Evolutionary conservation across 1,140 invertebrate species (phyloP), one percentile per base, ranked within the genome.

Genomic region (Drosophila sturtevanti): DNA sequence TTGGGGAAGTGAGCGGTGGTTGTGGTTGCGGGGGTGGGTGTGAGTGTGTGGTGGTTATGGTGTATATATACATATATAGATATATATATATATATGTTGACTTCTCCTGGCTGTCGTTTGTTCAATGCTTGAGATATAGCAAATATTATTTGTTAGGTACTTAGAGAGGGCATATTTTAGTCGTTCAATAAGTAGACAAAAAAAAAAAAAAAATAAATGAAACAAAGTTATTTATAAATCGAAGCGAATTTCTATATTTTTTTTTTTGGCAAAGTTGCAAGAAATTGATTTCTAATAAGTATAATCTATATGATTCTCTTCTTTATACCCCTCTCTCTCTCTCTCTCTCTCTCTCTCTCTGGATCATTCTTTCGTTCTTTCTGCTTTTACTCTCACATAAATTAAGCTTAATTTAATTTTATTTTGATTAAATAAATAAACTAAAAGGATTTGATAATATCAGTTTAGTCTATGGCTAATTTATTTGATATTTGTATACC

Each of bases 211-310:
- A 24, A 1, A 24, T 2, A 24, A 1, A 31, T 4, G 0, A 31
- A 31, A 31, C 5, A 31, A 14, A 38, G 37, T 27, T 24, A 52
- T 52, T 31, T 31, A 6, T 55, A n/a, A 16, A 27, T 2, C 51
- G 22, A 24, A 54, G 9, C 22, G 38, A 48, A 51, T 69, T 67
- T 31, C 48, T 61, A 66, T 69, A 51, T 72, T 65, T 59, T 16
- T 54, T 48, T 62, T 80, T 68, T 79, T 86, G 81, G 79, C 82
- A 81, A 75, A 81, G 31, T 69, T 75, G 78, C 82, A 86, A 87
- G 81, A 78, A 87, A 87, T 86, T 87, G 78, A 86, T 87, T 86
- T 87, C 82, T 79, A 76, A 86, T 87, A n/a, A n/a, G n/a, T n/a
- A 70, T 77, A 81, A 70, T 65, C 64, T 77, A 72, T 71, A 31